Base-by-base conservation (phyloP, 2,113 vertebrate genomes). In the Reinhardtius hippoglossoides region DNA sequence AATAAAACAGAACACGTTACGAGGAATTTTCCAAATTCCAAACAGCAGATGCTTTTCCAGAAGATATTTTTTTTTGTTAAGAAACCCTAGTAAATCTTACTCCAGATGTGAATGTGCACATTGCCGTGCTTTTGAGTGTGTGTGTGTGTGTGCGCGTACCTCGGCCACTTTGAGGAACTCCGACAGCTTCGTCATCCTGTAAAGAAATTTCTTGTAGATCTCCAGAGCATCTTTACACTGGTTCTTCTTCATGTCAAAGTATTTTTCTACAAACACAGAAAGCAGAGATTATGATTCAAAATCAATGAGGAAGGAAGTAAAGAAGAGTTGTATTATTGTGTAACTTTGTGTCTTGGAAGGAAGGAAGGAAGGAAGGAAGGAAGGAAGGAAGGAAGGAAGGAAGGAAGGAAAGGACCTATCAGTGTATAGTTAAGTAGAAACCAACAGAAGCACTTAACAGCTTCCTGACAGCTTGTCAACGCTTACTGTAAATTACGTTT, bases 81-180 rank as follows among this genome's bases (percentile, higher is more conserved):
- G 0, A 9, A 0, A 8, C 4, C 9, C 15, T 48, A 6, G 7
- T 26, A 35, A 75, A 35, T 16, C 4, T 5, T 13, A 40, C 21
- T 23, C 52, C 50, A 40, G 40, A 57, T 23, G 24, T 61, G 56
- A 27, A 12, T 14, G 14, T 26, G 20, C 54, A 40, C 37, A 9
- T 12, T 40, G 31, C 6, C 31, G 31, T 35, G 1, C 7, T 35
- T 35, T 9, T 9, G 20, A 31, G 37, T 40, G 48, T 37, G 57
- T 57, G 20, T 26, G 24, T 62, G 66, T 52, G 31, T 66, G 23
- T 35, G 61, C 40, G 21, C 61, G 44, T 93, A 95, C 94, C 94
- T 95, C 94, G 1, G 94, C 94, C 74, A 95, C 94, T 93, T 94
- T 95, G 80, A 95, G 94, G 70, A 95, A 95, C 92, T 95, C 94